phyloP scores from a whole-genome alignment of 2,113 vertebrate genomes.

The Sylvietta virens region DNA sequence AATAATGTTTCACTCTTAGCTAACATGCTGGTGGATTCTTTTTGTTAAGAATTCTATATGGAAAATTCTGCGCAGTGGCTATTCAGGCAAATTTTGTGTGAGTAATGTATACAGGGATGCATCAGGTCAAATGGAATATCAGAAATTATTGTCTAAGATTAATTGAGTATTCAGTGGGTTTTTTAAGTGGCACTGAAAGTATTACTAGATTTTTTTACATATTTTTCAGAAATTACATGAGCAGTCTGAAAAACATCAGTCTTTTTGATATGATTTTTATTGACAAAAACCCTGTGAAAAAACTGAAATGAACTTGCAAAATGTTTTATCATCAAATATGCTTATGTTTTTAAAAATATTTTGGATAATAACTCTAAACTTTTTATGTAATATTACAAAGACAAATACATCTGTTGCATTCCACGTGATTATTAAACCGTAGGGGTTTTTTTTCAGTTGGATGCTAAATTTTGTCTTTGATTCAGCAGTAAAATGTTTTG shows the following conservation, averaged over 20 bases:
- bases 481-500: not conserved
- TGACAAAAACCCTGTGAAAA: not conserved
- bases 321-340: not conserved
- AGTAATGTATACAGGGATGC: not conserved
- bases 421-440: constrained; percentile 16
- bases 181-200: not conserved
- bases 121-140: not conserved
- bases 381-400: not conserved
- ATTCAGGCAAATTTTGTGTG: not conserved
- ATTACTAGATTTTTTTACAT: not conserved
- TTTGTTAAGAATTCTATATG: not conserved
- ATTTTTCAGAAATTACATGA: not conserved
- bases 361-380: not conserved
- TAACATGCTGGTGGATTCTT: not conserved
- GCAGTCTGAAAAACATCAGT: not conserved
- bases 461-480: constrained; percentile 4
- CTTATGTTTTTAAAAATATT: not conserved
- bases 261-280: not conserved
- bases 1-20: not conserved
- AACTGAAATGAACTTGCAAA: not conserved
- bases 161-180: not conserved
- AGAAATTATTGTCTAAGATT: not conserved
- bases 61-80: not conserved
- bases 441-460: not conserved
- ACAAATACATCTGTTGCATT: constrained; percentile 48